Percentiles rank a stretch among this genome's conserved stretches.
phyloP scores from a whole-genome alignment of 2,888 invertebrate species.

The Tortrix viridana region DNA sequence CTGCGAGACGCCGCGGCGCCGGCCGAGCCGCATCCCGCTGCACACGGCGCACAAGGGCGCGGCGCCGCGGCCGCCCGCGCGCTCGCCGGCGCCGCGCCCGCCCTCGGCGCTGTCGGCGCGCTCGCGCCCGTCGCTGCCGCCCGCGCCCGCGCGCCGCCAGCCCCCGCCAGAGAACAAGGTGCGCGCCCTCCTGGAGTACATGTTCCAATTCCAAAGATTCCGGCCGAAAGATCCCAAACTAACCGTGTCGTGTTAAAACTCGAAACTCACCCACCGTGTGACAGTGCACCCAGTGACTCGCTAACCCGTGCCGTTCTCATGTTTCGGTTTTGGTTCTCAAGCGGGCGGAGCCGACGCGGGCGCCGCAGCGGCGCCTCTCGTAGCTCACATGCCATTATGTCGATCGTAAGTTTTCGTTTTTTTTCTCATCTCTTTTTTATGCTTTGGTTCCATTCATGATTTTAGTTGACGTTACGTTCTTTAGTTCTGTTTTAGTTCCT shows the following conservation, averaged over 20 bases:
- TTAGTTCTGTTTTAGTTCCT: slow-evolving; percentile 47
- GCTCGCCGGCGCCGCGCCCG: slow-evolving; percentile 75
- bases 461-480: slow-evolving; percentile 31
- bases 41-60: slow-evolving; percentile 80
- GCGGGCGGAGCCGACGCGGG: slow-evolving; percentile 44
- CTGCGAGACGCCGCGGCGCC: slow-evolving; percentile 76
- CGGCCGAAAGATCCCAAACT: slow-evolving; percentile 40
- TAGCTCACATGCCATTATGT: slow-evolving; percentile 78
- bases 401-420: slow-evolving; percentile 77
- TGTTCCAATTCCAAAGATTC: slow-evolving; percentile 65
- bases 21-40: slow-evolving; percentile 89
- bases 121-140: slow-evolving; percentile 60
- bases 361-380: slow-evolving; percentile 45
- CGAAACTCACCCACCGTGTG: slow-evolving; percentile 59
- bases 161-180: slow-evolving; percentile 86
- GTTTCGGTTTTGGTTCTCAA: slow-evolving; percentile 53
- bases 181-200: slow-evolving; percentile 87
- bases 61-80: slow-evolving; percentile 84
- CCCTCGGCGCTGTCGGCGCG: slow-evolving; percentile 40
- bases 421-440: slow-evolving; percentile 46
- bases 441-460: slow-evolving; percentile 44
- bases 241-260: slow-evolving; percentile 47
- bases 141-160: slow-evolving; percentile 49
- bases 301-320: slow-evolving; percentile 49
- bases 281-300: slow-evolving; percentile 60